These are phyloP conservation scores for Eumerus sabulonum DNA, from an alignment of 2,888 invertebrate genomes.

Conservation along the genomic window DNA sequence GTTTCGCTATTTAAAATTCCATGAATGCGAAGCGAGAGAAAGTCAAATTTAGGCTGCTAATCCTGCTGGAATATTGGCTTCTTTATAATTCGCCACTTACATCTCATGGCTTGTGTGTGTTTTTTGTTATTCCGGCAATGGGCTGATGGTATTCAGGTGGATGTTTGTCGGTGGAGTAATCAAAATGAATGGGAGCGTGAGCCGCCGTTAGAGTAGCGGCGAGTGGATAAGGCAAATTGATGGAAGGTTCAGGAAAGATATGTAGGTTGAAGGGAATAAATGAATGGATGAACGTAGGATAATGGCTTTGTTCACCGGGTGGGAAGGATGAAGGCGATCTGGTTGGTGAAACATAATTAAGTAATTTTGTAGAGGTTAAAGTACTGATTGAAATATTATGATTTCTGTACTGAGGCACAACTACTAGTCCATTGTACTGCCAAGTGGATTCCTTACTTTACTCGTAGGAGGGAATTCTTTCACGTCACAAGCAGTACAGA, in stretches of 20 bases:
- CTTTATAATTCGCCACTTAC: constrained; percentile 38
- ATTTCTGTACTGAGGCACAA: too few species aligned
- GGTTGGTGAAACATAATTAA: constrained; percentile 15
- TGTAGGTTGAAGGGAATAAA: constrained; percentile 4
- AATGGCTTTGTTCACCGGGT: constrained; percentile 23
- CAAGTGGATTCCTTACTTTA: too few species aligned
- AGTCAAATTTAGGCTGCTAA: constrained; percentile 33
- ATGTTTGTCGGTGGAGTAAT: constrained; percentile 17
- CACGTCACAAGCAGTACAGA: too few species aligned
- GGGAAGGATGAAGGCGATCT: not conserved
- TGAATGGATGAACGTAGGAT: constrained; percentile 30
- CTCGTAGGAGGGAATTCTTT: too few species aligned
- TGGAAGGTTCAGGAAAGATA: not conserved
- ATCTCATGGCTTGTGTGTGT: constrained; percentile 10
- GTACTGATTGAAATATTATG: too few species aligned
- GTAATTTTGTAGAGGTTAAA: too few species aligned
- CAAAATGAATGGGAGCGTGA: constrained; percentile 19
- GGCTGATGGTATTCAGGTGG: not conserved
- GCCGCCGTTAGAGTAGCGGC: not conserved
- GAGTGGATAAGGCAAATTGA: not conserved
- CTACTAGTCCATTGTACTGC: too few species aligned
- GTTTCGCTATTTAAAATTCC: constrained; percentile 46
- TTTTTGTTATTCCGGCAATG: constrained; percentile 1
- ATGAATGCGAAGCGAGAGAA: constrained; percentile 42
- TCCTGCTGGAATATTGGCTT: constrained; percentile 20